These are phyloP conservation scores for Procavia capensis DNA, from an alignment of 2,113 vertebrate genomes.

Conservation along the genomic window DNA sequence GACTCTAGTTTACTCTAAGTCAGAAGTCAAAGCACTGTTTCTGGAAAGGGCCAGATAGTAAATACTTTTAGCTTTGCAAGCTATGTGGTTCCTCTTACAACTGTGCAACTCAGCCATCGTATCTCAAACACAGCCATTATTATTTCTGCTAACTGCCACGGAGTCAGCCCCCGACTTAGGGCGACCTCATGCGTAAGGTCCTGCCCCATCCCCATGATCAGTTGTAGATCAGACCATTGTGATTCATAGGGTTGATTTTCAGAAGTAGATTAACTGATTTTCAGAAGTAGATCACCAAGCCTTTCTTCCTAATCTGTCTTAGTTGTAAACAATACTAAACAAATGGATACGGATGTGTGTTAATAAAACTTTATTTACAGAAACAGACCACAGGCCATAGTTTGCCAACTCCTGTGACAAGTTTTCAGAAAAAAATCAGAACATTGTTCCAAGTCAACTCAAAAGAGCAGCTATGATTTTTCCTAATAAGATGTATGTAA, in stretches of 20 bases:
- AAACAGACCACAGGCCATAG: not conserved
- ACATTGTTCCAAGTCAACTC: not conserved
- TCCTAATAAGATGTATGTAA: not conserved
- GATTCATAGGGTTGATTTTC: not conserved
- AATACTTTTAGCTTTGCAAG: not conserved
- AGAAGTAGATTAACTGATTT: not conserved
- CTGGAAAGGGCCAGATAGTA: not conserved
- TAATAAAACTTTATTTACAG: not conserved
- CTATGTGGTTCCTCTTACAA: not conserved
- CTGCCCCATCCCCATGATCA: not conserved
- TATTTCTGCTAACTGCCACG: not conserved
- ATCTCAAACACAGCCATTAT: not conserved
- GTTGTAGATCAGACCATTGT: not conserved
- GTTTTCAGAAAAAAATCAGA: not conserved
- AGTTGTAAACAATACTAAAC: not conserved
- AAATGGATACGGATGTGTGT: not conserved
- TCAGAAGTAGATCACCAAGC: not conserved
- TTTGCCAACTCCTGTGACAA: not conserved
- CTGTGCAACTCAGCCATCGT: not conserved
- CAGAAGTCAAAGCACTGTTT: not conserved
- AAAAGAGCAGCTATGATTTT: not conserved
- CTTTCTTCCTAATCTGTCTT: not conserved
- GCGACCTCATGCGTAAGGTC: not conserved
- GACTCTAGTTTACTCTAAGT: not conserved
- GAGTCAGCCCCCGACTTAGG: no score